Conservation (phyloP, 92 coral and sea anemone species). For the Isaurus tuberculatus region DNA sequence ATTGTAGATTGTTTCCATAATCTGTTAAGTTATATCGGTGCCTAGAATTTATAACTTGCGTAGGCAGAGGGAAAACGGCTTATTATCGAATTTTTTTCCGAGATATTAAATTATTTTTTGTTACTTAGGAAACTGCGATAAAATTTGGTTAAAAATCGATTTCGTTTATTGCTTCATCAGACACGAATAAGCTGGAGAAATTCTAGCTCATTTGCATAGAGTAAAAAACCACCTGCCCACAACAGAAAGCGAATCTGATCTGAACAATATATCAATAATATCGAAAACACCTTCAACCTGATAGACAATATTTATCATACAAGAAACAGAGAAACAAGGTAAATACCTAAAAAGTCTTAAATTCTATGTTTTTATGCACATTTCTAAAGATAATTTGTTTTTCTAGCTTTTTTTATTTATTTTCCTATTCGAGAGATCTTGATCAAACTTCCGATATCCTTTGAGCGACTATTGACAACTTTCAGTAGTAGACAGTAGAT, state of each 20-base stretch:
- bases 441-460: neutral
- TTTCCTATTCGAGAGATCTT: neutral
- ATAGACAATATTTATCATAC: constrained; percentile 24
- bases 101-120: neutral
- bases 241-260: constrained; percentile 33
- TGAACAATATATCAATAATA: constrained; percentile 13
- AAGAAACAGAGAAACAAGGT: constrained; percentile 5
- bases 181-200: constrained; percentile 15
- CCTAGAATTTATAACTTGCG: constrained; percentile 30
- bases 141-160: neutral
- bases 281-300: constrained; percentile 36
- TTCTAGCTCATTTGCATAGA: constrained; percentile 39
- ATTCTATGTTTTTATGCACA: neutral
- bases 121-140: neutral
- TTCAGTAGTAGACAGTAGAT: neutral
- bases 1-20: constrained; percentile 19
- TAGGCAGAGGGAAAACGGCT: constrained; percentile 15
- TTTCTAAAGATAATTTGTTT: neutral
- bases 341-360: neutral
- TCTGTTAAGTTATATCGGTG: constrained; percentile 6
- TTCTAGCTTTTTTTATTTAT: neutral
- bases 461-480: neutral
- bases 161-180: neutral
- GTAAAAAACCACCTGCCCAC: constrained; percentile 41
- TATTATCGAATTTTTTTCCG: neutral